Base-by-base conservation (phyloP, 1,140 invertebrate species). In the Drosophila tsacasi region DNA sequence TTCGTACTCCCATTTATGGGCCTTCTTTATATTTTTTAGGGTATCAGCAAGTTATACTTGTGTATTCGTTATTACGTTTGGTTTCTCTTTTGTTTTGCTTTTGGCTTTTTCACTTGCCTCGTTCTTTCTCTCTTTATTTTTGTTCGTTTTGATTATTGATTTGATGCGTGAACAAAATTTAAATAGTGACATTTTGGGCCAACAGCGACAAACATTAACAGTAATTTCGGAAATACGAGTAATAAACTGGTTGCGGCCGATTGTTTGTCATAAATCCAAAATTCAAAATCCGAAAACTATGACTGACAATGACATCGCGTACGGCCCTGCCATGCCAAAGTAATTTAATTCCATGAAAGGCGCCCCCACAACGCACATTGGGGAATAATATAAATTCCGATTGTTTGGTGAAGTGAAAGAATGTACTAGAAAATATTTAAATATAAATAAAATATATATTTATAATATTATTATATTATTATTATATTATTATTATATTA, bases 171-270 rank as follows among this genome's bases (percentile, higher is more conserved):
- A 85, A 89, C 75, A 91, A 89, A 89, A 89, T 89, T 85, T 85
- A 85, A 89, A 89, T 89, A 85, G 85, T 89, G 81, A 89, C 86
- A 89, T 89, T 89, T 90, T 82, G 77, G 84, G 81, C 65, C 81
- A 87, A 58, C 81, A 87, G 66, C 79, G 77, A 91, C 68, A 84
- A 90, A 85, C 86, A 89, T 90, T 91, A 89, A 91, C 82, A 89
- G 85, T 90, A 91, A 91, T 89, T 89, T 91, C 84, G 84, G 84
- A 89, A 82, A 91, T 85, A 79, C 55, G 67, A 71, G 67, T 77
- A 81, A 90, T 86, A 89, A 89, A 89, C 85, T 84, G 84, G 84
- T 81, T 87, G 84, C 77, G 52, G 42, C 25, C 59, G 83, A 66
- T 46, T 72, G 66, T 84, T 84, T 83, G 83, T 83, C 84, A 84